Evolutionary conservation across 2,113 vertebrate species (phyloP).

Genomic region (Todiramphus chloris): DNA sequence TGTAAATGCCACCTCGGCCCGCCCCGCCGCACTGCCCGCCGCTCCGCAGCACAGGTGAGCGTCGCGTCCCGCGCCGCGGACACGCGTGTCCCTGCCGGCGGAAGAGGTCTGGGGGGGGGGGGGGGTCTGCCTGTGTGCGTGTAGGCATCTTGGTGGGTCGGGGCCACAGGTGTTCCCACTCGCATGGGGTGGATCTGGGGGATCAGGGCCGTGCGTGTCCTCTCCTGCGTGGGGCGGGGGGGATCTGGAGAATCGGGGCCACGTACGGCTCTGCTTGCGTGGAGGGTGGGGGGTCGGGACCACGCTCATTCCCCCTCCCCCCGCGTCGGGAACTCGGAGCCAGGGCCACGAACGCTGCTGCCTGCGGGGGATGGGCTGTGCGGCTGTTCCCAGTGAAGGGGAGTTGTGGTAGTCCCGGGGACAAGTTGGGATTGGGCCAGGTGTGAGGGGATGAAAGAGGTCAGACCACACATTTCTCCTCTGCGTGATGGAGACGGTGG

Average conservation of each 20-base stretch:
- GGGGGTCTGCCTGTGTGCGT: too few relatives aligned
- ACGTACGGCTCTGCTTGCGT: not conserved
- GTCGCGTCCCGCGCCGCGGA: not conserved
- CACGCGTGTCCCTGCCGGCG: not conserved
- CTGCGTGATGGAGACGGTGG: not conserved
- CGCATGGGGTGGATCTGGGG: not conserved
- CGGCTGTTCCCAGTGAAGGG: not conserved
- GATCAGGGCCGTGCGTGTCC: not conserved
- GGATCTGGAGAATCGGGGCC: too few relatives aligned
- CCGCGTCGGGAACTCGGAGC: not conserved
- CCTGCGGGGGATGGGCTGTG: not conserved
- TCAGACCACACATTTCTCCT: rapidly evolving
- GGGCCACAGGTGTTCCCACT: not conserved
- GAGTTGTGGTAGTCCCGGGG: rapidly evolving
- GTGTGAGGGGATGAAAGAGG: not conserved
- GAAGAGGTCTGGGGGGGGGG: not conserved
- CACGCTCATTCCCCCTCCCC: not conserved
- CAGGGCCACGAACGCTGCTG: rapidly evolving
- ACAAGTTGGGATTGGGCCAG: rapidly evolving
- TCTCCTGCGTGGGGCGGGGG: too few relatives aligned
- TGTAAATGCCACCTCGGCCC: not conserved
- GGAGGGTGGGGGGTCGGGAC: not conserved
- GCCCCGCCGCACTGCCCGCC: not conserved
- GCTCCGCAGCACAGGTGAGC: not conserved
- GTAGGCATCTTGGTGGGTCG: not conserved